Evolutionary conservation across 1,140 invertebrate species (phyloP).

Genomic region (Mesaphorura yosii): DNA sequence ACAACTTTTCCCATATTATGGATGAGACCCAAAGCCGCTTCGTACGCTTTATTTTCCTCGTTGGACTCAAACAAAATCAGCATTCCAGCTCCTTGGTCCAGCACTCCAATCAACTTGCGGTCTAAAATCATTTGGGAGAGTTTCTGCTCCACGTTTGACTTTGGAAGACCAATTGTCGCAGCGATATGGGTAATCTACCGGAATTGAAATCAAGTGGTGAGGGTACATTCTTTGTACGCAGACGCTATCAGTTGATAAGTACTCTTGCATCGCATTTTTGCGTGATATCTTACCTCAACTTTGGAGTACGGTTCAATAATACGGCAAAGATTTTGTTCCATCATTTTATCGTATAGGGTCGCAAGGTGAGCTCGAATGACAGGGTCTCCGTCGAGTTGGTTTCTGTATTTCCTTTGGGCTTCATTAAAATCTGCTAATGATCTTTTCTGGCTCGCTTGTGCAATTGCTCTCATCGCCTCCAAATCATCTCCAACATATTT

Average conservation of each 20-base stretch:
- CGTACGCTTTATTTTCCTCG: slow-evolving; percentile 90
- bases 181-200: slow-evolving; percentile 70
- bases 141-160: slow-evolving; percentile 92
- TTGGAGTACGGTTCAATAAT: slow-evolving; percentile 98
- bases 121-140: slow-evolving; percentile 99
- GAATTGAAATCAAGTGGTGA: no score
- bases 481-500: slow-evolving; percentile 92
- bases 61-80: slow-evolving; percentile 94
- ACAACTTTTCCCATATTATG: slow-evolving; percentile 99
- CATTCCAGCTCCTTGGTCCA: slow-evolving; percentile 95
- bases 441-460: slow-evolving; percentile 87
- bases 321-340: slow-evolving; percentile 96
- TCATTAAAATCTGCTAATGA: slow-evolving; percentile 89
- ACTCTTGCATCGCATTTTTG: no score
- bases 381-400: slow-evolving; percentile 87
- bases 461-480: slow-evolving; percentile 95
- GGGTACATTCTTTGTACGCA: no score
- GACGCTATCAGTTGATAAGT: no score
- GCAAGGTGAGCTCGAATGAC: slow-evolving; percentile 93
- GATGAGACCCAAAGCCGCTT: slow-evolving; percentile 91
- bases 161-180: slow-evolving; percentile 71
- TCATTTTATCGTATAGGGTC: slow-evolving; percentile 93
- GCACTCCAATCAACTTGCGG: slow-evolving; percentile 89
- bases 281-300: slow-evolving; percentile 77
- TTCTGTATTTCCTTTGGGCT: slow-evolving; percentile 71